Evolutionary conservation across 2,888 invertebrate species (phyloP).

Genomic region (Leptothorax acervorum): DNA sequence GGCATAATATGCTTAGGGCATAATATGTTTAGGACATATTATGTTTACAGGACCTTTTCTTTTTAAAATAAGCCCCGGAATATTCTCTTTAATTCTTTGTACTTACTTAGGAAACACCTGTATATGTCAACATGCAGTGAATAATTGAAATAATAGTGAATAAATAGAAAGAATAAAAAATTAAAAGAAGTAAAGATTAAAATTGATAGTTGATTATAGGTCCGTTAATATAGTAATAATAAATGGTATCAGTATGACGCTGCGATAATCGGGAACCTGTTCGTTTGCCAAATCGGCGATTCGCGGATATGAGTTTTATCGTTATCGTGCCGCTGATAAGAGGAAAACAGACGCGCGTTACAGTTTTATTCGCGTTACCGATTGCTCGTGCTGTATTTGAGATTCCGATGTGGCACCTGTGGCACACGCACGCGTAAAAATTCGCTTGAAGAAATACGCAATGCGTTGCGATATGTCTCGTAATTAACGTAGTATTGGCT

Average conservation of each 20-base stretch:
- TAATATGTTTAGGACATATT: too few relatives aligned
- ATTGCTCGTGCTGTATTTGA: conserved; percentile 49
- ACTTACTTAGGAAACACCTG: too few relatives aligned
- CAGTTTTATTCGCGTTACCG: conserved; percentile 38
- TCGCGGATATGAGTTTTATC: conserved; percentile 49
- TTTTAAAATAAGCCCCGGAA: too few relatives aligned
- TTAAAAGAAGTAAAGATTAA: not conserved
- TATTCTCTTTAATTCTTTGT: too few relatives aligned
- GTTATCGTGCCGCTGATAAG: conserved; percentile 67
- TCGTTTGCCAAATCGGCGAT: conserved; percentile 42
- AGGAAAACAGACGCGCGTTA: conserved; percentile 46
- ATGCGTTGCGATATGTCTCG: not conserved
- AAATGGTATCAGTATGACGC: not conserved
- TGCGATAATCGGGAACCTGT: conserved; percentile 26
- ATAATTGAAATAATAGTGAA: not conserved
- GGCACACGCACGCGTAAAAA: not conserved
- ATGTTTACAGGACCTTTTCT: too few relatives aligned
- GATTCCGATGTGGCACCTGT: conserved; percentile 25
- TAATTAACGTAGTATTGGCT: not conserved
- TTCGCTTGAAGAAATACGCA: not conserved
- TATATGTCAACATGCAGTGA: too few relatives aligned
- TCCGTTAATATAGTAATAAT: too few relatives aligned
- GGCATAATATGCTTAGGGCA: too few relatives aligned
- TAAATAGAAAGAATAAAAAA: not conserved
- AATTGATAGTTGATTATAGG: not conserved